Evolutionary conservation across 2,888 invertebrate species (phyloP), one percentile per base, ranked within the genome.

Genomic region (Oscheius myriophilus): DNA sequence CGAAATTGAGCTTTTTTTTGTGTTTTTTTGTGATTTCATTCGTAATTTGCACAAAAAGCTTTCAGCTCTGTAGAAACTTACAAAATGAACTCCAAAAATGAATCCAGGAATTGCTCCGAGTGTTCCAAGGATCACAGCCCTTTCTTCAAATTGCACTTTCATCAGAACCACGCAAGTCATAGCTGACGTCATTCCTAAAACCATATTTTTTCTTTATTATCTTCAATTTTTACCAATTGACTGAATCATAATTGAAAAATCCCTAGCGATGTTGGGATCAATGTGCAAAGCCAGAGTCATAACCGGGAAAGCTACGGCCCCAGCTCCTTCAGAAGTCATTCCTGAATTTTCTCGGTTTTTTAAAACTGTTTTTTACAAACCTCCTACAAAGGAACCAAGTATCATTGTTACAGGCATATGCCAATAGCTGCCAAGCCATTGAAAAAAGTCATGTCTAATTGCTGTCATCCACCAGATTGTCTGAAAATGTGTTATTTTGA

Each of bases 401-500:
- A 86, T 70, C 86, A 87, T 86, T 3, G 87, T 86, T 21, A 87
- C 68, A 14, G 83, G 82, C 82, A 86, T 86, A 67, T 81, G 77
- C 81, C 82, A 86, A 54, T 82, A 82, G 43, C 80, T 78, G 18
- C 71, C 67, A 69, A 82, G 87, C 43, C 78, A 76, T 46, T 70
- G 67, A 76, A 84, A 84, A 43, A 78, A 78, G 70, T 83, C 69
- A 70, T 76, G 73, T 26, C 79, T 75, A 45, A 85, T 71, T 9
- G 85, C 82, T 43, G 76, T 67, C 14, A 77, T 69, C 85, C 84
- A 87, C 84, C 85, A 86, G 65, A 81, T 69, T 16, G 72, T 69
- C 75, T 80, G 64, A 42, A 12, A 33, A 43, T 3, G n/a, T 21
- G n/a, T n/a, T n/a, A n/a, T n/a, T n/a, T n/a, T n/a, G n/a, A n/a